These are phyloP conservation scores for Ophiothrix spiculata DNA, from an alignment of 35 echinoderm and acorn worm species.

Conservation along the genomic window DNA sequence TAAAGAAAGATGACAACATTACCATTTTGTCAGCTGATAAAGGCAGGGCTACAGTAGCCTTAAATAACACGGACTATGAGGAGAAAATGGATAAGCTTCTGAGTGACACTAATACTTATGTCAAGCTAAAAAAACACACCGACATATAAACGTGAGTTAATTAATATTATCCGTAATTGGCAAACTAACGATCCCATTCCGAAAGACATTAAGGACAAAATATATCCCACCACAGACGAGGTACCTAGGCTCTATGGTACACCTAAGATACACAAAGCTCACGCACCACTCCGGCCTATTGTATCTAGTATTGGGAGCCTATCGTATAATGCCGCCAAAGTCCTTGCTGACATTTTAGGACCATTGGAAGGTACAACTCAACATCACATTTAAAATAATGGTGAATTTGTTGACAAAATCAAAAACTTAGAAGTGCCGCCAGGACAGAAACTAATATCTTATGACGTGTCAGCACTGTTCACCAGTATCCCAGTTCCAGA, in stretches of 20 bases:
- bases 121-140: neutral
- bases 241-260: conserved; percentile 25
- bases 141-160: neutral
- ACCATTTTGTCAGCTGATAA: neutral
- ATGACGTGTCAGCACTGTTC: conserved; percentile 38
- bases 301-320: conserved; percentile 15
- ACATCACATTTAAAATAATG: conserved; percentile 36
- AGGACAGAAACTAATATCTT: conserved; percentile 41
- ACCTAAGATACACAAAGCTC: conserved; percentile 49
- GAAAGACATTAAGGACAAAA: conserved; percentile 5
- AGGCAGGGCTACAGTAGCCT: neutral
- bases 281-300: conserved; percentile 31
- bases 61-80: neutral
- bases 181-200: neutral
- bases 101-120: neutral
- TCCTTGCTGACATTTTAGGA: conserved; percentile 17
- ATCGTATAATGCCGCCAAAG: conserved; percentile 28
- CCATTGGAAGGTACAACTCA: conserved; percentile 27
- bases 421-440: conserved; percentile 24
- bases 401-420: conserved; percentile 35
- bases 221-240: conserved; percentile 28
- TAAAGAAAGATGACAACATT: neutral
- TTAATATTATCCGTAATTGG: neutral
- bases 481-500: conserved; percentile 15
- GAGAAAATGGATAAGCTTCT: neutral